These are phyloP conservation scores for Pinna nobilis DNA, from an alignment of 1,140 invertebrate genomes.

Conservation along the genomic window DNA sequence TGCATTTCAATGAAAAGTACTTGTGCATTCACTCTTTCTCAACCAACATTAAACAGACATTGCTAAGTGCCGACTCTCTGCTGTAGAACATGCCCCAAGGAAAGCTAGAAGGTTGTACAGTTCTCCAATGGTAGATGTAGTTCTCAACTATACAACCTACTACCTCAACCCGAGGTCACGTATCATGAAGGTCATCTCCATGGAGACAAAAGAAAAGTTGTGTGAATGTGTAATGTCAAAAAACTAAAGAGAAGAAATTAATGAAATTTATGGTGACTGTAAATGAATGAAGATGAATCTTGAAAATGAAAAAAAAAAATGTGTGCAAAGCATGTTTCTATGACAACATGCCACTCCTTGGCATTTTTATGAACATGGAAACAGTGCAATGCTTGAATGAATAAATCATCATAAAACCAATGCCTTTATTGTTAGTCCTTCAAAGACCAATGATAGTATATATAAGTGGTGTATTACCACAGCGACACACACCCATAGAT, in stretches of 20 bases:
- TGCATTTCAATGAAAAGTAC: too few relatives aligned
- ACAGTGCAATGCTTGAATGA: not conserved
- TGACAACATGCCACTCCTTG: not conserved
- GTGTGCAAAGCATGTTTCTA: too few relatives aligned
- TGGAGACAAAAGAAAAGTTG: not conserved
- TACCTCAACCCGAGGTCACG: slow-evolving; percentile 80
- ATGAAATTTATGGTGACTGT: too few relatives aligned
- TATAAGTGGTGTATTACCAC: slow-evolving; percentile 10
- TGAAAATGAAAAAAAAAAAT: too few relatives aligned
- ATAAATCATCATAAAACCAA: not conserved
- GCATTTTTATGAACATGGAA: not conserved
- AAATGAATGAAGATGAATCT: too few relatives aligned
- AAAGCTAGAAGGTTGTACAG: slow-evolving; percentile 88
- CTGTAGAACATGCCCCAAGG: too few relatives aligned
- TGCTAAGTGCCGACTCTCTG: too few relatives aligned
- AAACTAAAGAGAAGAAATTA: not conserved
- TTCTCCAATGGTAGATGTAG: slow-evolving; percentile 79
- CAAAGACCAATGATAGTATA: too few relatives aligned
- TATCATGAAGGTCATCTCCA: slow-evolving; percentile 2
- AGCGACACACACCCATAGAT: slow-evolving; percentile 54
- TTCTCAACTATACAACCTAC: slow-evolving; percentile 87
- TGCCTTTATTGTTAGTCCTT: not conserved
- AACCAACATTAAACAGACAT: too few relatives aligned
- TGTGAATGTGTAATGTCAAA: not conserved
- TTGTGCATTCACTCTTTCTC: too few relatives aligned